Base-by-base conservation (phyloP, 2,113 vertebrate genomes). In the Haliaeetus leucogaster region DNA sequence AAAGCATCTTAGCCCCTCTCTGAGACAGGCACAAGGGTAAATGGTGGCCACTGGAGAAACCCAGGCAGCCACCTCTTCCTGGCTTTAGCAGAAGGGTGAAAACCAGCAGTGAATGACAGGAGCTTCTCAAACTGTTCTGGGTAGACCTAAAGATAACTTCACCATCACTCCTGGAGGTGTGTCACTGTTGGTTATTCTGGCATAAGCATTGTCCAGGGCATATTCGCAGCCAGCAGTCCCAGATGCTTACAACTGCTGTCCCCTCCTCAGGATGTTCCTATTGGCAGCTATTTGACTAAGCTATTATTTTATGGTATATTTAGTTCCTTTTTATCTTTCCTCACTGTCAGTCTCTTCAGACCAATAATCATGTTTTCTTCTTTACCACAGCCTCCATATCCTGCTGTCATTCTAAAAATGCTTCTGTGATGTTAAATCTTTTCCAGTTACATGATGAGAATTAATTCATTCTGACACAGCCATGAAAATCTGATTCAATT, bases 401-500 rank as follows among this genome's bases (percentile, higher is more conserved):
- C 93, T 90, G 78, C 89, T 96, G 89, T 85, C 96, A 93, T 95
- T 94, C 94, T 94, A 77, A 97, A 95, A 97, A 91, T 52, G n/a
- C 59, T 96, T 90, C 79, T 92, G 52, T 95, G 89, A 93, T 95
- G 94, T 96, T 91, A 97, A 92, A 93, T 90, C 82, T 96, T 97
- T 93, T 89, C 82, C 70, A 92, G 62, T 90, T 97, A 87, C 84
- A 89, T 89, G 84, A 91, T 63, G 58, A 95, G 76, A 95, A 95
- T 97, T 86, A 98, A 97, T 96, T 96, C 87, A 92, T 94, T 96
- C 84, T 97, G 94, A 91, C 88, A 90, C 59, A 95, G 59, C 93
- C 95, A 88, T 96, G 92, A 81, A 97, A 97, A 95, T 95, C 94
- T 94, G 87, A 97, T 97, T 97, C 92, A 80, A 27, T 94, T 97